Conservation (phyloP, 2,888 invertebrate species). For the Tiliacea citrago region DNA sequence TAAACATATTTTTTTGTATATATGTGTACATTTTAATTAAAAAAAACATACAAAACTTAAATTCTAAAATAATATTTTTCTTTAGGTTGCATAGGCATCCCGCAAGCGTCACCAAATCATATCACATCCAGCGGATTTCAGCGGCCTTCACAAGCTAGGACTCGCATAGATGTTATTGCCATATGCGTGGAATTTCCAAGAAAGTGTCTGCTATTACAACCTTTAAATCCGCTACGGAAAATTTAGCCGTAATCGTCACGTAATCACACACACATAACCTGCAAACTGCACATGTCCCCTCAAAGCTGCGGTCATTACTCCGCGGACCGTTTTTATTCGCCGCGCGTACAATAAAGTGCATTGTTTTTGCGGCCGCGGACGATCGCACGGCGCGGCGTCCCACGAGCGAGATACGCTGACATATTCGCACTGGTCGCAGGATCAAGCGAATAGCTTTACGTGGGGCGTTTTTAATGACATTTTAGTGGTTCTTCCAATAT, state of each 20-base stretch:
- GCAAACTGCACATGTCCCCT: slow-evolving; percentile 7
- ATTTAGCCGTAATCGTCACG: neutral
- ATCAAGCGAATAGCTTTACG: slow-evolving; percentile 21
- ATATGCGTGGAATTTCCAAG: neutral
- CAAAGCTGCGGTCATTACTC: slow-evolving; percentile 39
- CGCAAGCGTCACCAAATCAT: neutral
- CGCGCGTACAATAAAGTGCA: slow-evolving; percentile 46
- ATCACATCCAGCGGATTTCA: neutral
- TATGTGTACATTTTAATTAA: too few relatives aligned
- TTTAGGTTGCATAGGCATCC: neutral
- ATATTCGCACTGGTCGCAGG: slow-evolving; percentile 28
- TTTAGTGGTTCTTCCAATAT: neutral
- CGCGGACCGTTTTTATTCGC: slow-evolving; percentile 42
- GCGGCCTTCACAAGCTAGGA: neutral
- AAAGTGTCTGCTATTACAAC: slow-evolving; percentile 4
- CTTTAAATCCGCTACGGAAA: neutral
- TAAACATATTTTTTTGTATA: too few relatives aligned
- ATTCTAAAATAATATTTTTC: too few relatives aligned
- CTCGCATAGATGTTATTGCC: neutral
- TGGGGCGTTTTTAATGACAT: slow-evolving; percentile 2
- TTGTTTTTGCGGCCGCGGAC: slow-evolving; percentile 47
- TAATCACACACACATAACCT: slow-evolving; percentile 2
- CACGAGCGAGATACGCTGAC: slow-evolving; percentile 10
- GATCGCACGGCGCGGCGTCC: slow-evolving; percentile 18
- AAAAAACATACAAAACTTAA: too few relatives aligned